Evolutionary conservation across 2,113 vertebrate species (phyloP), one percentile per base, ranked within the genome.

Genomic region (Conger conger): DNA sequence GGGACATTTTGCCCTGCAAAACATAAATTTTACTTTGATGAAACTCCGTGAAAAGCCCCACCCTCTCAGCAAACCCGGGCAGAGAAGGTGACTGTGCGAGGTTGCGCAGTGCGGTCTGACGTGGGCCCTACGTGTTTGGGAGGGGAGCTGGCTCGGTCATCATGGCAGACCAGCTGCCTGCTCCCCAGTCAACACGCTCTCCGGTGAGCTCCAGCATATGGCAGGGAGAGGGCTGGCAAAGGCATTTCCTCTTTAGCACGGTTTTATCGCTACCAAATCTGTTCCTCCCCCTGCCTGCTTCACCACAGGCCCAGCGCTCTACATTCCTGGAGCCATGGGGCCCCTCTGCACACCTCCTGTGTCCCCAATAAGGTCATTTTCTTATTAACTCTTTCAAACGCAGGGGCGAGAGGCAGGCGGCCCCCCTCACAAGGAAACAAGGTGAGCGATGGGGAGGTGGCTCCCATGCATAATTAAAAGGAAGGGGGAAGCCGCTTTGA

Each of bases 181-280:
- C 94, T 89, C 93, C 91, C 80, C 89, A 68, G 88, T 93, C 92
- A 90, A 83, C 91, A 87, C 90, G 89, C 90, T 17, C 83, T 91
- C 88, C 92, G 84, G 89, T 90, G 83, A 36, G 89, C 82, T 30
- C 18, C 88, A 88, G 89, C 92, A 94, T 91, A 94, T 92, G 91
- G 92, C 87, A 85, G 84, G 38, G 88, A 89, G 93, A 92, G 90
- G 93, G 93, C 93, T 97, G 96, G 95, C 96, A 96, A 73, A 17
- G 82, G 88, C 82, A 89, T 92, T 96, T 96, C 96, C 96, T 94
- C 77, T 92, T 93, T 89, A 85, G 79, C 1, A 18, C 78, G 53
- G 82, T 6, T 88, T 82, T 83, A 83, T 86, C 78, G 86, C 85
- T 42, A n/a, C 50, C 16, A 68, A 83, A 86, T 57, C 90, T 84